phyloP scores from a whole-genome alignment of 1,140 invertebrate species.

The Panagrolaimus sp. region DNA sequence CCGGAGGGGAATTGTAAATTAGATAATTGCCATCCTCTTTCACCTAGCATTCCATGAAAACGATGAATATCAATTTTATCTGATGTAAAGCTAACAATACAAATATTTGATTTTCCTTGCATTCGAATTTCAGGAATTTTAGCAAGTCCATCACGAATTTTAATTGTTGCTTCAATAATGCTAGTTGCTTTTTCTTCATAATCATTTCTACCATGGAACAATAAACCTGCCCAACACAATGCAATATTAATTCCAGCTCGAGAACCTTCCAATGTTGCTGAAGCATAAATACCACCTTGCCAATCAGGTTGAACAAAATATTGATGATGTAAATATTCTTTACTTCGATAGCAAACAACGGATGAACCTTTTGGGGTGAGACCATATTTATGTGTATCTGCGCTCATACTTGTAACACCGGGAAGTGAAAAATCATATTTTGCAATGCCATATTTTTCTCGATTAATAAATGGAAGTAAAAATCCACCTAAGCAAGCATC shows the following conservation, averaged over 20 bases:
- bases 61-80: conserved; percentile 83
- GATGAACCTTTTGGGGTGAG: conserved; percentile 96
- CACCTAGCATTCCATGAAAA: conserved; percentile 69
- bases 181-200: conserved; percentile 78
- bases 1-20: conserved; percentile 84
- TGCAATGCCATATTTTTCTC: conserved; percentile 72
- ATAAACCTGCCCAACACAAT: conserved; percentile 90
- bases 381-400: conserved; percentile 98
- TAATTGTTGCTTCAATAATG: conserved; percentile 74
- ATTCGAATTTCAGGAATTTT: conserved; percentile 76
- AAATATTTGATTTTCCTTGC: conserved; percentile 81
- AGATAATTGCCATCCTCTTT: conserved; percentile 87
- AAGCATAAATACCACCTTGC: conserved; percentile 97
- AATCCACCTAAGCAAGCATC: conserved; percentile 92
- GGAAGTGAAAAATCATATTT: conserved; percentile 80
- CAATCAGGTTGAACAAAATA: conserved; percentile 90
- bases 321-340: conserved; percentile 77
- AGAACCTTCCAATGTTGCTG: conserved; percentile 81
- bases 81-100: conserved; percentile 82
- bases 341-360: conserved; percentile 77
- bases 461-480: conserved; percentile 79
- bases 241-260: conserved; percentile 69
- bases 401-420: conserved; percentile 92
- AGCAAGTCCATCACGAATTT: conserved; percentile 71
- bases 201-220: conserved; percentile 78